Evolutionary conservation across 2,797 vertebrate genomes (phyloP), one percentile per base, ranked within the genome.

Genomic region (Sebastes jordani): DNA sequence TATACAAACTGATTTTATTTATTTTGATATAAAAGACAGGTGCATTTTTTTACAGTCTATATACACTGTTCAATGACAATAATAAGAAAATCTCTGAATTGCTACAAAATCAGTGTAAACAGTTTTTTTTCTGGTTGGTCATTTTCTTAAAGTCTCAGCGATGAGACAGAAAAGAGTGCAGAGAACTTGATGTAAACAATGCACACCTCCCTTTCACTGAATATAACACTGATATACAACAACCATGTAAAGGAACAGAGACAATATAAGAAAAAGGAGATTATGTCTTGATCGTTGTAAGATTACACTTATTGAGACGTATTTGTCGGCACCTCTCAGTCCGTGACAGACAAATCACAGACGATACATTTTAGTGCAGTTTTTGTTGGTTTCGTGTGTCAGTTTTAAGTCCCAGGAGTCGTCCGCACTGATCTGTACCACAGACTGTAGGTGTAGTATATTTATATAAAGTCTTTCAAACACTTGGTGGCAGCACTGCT

Each of bases 81-180:
- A 71, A 81, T 69, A 86, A 52, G 82, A 89, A 60, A 86, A 89
- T 76, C 75, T 93, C 70, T 84, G 70, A 85, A 81, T 75, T 90
- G 85, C 86, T 91, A 92, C 89, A 91, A 88, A 93, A 91, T 92
- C 83, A 91, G 81, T 93, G 92, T 94, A 93, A 94, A 94, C 93
- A 91, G 89, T 87, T 88, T 86, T 89, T 89, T 87, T 88, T 88
- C 81, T 82, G 73, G 56, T 86, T 85, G 83, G 80, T 82, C 81
- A 29, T 84, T 84, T 87, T 80, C 23, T 85, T 60, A 65, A 42
- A 84, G 74, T 86, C 71, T 86, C 85, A 60, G 71, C 32, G 59
- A 46, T 3, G 66, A 91, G 80, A 90, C 74, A 76, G 78, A 81
- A 84, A 86, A 81, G 84, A 87, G 88, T 88, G 87, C 88, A 90